A percentile compares a stretch with the other conserved stretches of the same genome.
These are phyloP conservation scores for Radopholus similis DNA, from an alignment of 1,140 invertebrate species.

Conservation along the genomic window DNA sequence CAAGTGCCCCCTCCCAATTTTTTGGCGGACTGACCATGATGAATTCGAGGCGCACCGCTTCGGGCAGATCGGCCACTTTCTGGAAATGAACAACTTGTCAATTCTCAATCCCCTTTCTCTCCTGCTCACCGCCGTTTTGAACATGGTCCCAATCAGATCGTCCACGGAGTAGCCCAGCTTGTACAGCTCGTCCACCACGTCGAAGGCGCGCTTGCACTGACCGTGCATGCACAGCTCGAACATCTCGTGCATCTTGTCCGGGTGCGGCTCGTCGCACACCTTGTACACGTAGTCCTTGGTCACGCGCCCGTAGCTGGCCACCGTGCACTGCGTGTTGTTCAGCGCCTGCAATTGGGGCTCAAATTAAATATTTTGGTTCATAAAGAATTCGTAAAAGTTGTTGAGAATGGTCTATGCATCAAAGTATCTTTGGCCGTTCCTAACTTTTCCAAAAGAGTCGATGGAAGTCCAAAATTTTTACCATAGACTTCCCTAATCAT, in stretches of 20 bases:
- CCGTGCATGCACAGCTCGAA: slow-evolving; percentile 72
- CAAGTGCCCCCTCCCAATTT: too few relatives aligned
- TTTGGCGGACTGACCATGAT: slow-evolving; percentile 17
- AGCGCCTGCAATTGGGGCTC: slow-evolving; percentile 75
- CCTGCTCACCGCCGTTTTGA: slow-evolving; percentile 8
- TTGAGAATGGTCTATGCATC: too few relatives aligned
- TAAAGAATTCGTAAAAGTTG: too few relatives aligned
- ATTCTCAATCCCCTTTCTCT: neutral
- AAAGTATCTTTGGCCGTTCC: too few relatives aligned
- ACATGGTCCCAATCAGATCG: slow-evolving; percentile 26
- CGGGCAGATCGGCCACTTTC: slow-evolving; percentile 24
- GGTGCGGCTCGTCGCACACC: slow-evolving; percentile 98
- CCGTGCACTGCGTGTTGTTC: slow-evolving; percentile 96
- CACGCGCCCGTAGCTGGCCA: slow-evolving; percentile 85
- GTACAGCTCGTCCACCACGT: slow-evolving; percentile 33
- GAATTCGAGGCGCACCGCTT: slow-evolving; percentile 31
- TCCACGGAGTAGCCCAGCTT: slow-evolving; percentile 31
- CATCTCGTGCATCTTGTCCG: slow-evolving; percentile 86
- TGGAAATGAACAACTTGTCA: neutral
- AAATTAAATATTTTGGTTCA: too few relatives aligned
- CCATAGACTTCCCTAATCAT: too few relatives aligned
- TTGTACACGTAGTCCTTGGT: slow-evolving; percentile 96
- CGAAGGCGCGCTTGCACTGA: slow-evolving; percentile 62
- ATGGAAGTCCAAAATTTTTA: too few relatives aligned
- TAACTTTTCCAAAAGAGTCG: too few relatives aligned